Evolutionary conservation across 2,113 vertebrate genomes (phyloP), one percentile per base, ranked within the genome.

Genomic region (Climacteris rufus): DNA sequence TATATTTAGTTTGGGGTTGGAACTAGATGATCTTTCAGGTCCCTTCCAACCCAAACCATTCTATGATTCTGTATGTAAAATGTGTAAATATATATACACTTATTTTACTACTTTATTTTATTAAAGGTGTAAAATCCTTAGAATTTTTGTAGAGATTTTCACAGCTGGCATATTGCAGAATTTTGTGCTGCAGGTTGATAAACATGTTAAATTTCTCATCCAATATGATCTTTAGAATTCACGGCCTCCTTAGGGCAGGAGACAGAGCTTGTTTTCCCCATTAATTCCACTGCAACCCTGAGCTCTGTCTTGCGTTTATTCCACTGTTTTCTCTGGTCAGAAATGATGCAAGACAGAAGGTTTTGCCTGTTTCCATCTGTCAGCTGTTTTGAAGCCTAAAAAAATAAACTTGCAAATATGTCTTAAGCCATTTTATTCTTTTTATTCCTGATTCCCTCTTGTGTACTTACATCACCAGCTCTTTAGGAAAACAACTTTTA

Each of bases 161-260:
- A 33, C 13, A 2, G 37, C n/a, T 80, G 76, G 19, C 8, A 2
- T 33, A 3, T 69, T 22, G 20, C 42, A 56, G 64, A 37, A 49
- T 78, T 40, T 81, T 78, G 40, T 65, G 20, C 17, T 60, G 13
- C 17, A 39, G 27, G n/a, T 37, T 50, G 39, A 63, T 70, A 39
- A 78, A 35, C 3, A 0, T 21, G 61, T 57, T 57, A 39, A 52
- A 35, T 71, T 76, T 78, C 27, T 63, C 17, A 28, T 78, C 39
- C 52, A 14, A 0, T 22, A 3, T 9, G 23, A 47, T 52, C 21
- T 25, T 42, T 35, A 44, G 47, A 81, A 80, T 42, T 50, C 37
- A 13, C 3, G 0, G 3, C 28, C 35, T 60, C 61, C 30, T 79
- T 0, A 0, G n/a, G 22, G 22, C 39, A 23, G 28, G 27, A 79